Percentiles rank a stretch among this genome's conserved stretches.
phyloP scores from a whole-genome alignment of 2,888 invertebrate species.

The Gisinianus flammeolus region DNA sequence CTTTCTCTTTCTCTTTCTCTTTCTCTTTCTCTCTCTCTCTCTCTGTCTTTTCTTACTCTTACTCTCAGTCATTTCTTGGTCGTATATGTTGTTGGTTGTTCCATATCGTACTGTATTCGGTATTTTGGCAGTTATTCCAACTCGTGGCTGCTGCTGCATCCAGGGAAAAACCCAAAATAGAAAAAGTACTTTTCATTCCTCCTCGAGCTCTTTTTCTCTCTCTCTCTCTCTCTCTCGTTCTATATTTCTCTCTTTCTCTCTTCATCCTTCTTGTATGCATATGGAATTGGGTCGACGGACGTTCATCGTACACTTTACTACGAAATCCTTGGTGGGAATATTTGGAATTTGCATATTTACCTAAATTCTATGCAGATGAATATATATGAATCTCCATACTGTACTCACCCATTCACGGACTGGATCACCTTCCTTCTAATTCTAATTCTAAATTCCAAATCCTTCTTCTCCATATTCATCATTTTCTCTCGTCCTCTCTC shows the following conservation, averaged over 20 bases:
- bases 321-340: conserved; percentile 14
- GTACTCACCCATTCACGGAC: neutral
- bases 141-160: no score
- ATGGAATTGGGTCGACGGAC: neutral
- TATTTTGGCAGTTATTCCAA: no score
- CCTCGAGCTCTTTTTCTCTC: no score
- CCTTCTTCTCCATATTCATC: conserved; percentile 10
- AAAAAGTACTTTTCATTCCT: neutral
- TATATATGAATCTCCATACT: conserved; percentile 11
- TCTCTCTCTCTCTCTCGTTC: no score
- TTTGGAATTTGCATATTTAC: conserved; percentile 1
- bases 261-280: neutral
- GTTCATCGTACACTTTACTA: neutral
- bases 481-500: neutral
- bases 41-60: no score
- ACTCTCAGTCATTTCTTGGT: no score
- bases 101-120: no score
- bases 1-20: neutral
- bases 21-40: neutral
- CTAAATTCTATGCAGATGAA: conserved; percentile 7
- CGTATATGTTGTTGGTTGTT: no score
- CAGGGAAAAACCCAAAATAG: neutral
- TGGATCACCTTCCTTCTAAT: neutral
- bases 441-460: neutral
- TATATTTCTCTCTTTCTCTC: no score